phyloP scores from a whole-genome alignment of 2,888 invertebrate species.

The Myopa tessellatipennis region DNA sequence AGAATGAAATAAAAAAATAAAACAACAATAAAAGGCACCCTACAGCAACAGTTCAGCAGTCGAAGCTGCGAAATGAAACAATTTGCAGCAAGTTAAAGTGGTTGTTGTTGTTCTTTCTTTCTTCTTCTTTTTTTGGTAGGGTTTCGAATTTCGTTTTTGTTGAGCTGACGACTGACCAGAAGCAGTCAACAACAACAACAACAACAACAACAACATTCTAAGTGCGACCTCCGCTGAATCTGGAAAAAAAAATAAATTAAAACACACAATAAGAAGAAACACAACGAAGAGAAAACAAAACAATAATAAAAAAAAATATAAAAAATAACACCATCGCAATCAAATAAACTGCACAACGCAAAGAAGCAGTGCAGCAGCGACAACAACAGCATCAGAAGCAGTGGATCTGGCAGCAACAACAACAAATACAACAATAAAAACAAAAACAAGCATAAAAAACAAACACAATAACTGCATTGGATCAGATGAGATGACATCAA shows the following conservation, averaged over 20 bases:
- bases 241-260: no score
- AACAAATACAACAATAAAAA: slow-evolving; percentile 8
- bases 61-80: slow-evolving; percentile 9
- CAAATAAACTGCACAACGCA: background rate
- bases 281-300: background rate
- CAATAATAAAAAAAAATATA: background rate
- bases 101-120: no score
- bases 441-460: background rate
- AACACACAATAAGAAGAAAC: background rate
- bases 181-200: slow-evolving; percentile 7
- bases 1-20: no score
- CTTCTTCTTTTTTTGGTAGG: background rate
- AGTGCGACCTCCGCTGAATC: no score
- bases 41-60: background rate
- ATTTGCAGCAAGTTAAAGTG: slow-evolving; percentile 19
- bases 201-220: background rate
- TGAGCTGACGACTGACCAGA: background rate
- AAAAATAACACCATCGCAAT: background rate
- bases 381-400: background rate
- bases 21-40: background rate
- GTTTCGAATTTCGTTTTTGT: slow-evolving; percentile 23
- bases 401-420: slow-evolving; percentile 3
- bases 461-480: background rate
- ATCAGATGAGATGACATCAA: slow-evolving; percentile 27
- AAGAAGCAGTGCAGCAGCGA: background rate